Percentiles rank a stretch among this genome's conserved stretches.
Conservation (phyloP, 2,797 vertebrate genomes). For the Euphonia xanthogaster region DNA sequence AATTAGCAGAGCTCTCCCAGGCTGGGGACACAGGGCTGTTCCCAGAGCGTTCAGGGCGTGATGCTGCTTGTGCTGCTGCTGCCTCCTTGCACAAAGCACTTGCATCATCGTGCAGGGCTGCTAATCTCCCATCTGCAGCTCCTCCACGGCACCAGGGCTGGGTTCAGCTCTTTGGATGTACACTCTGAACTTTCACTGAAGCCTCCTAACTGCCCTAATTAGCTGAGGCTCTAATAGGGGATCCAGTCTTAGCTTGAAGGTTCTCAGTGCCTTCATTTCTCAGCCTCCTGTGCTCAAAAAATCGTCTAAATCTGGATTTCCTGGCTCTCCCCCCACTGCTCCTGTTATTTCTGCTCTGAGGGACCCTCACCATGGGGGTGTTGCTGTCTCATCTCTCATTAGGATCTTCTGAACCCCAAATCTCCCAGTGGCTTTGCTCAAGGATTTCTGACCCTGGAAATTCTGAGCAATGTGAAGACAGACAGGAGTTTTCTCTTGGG, state of each 20-base stretch:
- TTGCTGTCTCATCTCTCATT: neutral
- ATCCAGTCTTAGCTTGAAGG: neutral
- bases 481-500: neutral
- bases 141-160: neutral
- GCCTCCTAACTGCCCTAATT: neutral
- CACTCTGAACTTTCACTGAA: conserved; percentile 1
- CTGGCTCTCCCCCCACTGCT: neutral
- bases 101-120: neutral
- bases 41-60: conserved; percentile 1
- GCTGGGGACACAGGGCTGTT: conserved; percentile 26
- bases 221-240: neutral
- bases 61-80: conserved; percentile 48
- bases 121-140: neutral
- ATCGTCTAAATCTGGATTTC: neutral
- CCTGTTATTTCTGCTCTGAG: neutral
- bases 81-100: conserved; percentile 17
- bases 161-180: neutral
- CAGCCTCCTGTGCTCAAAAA: neutral
- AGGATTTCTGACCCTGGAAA: neutral
- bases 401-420: neutral
- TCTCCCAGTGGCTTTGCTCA: neutral
- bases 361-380: neutral
- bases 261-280: neutral
- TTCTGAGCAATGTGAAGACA: neutral
- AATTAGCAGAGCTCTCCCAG: conserved; percentile 1